Evolutionary conservation across 2,113 vertebrate species (phyloP).

Genomic region (Zosterops lateralis): DNA sequence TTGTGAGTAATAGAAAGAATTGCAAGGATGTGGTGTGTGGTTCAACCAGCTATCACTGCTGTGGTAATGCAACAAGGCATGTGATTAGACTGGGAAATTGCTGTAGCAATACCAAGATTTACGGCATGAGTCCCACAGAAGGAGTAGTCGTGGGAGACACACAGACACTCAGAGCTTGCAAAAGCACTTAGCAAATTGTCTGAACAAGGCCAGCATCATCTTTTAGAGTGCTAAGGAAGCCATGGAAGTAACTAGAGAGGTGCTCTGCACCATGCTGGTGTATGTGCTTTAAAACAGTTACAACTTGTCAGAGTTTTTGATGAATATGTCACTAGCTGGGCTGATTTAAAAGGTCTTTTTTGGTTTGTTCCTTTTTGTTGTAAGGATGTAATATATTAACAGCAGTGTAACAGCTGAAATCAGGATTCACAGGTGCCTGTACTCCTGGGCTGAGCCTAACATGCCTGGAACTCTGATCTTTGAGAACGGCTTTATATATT

Average conservation of each 20-base stretch:
- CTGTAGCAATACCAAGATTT: constrained; percentile 48
- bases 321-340: neutral
- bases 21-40: constrained; percentile 68
- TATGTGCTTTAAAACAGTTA: neutral
- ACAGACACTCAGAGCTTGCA: neutral
- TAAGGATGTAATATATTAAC: neutral
- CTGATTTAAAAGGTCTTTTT: neutral
- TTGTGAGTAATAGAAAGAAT: constrained; percentile 60
- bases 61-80: constrained; percentile 58
- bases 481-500: neutral
- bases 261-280: neutral
- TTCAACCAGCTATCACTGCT: constrained; percentile 62
- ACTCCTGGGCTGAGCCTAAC: neutral
- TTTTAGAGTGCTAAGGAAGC: neutral
- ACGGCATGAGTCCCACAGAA: neutral
- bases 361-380: neutral
- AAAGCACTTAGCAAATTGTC: neutral
- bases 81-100: constrained; percentile 58
- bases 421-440: neutral
- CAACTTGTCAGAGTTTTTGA: neutral
- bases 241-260: neutral
- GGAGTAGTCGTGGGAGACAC: neutral
- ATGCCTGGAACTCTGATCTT: neutral
- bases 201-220: neutral
- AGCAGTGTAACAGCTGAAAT: neutral